Base-by-base conservation (phyloP, 2,797 vertebrate species). In the Hemitrygon akajei region DNA sequence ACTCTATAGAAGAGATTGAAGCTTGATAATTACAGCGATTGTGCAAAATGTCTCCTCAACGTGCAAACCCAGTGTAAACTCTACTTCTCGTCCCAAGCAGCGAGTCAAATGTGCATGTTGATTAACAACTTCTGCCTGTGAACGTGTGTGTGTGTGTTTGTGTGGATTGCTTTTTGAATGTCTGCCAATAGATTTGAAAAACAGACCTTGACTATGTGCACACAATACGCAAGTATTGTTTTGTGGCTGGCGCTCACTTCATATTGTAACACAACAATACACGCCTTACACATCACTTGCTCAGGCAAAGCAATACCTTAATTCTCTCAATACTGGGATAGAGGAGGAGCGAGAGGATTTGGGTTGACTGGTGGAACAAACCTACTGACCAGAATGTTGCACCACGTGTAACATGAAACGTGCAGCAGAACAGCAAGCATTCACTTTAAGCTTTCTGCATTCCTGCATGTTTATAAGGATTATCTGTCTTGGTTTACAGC, bases 141-240 rank as follows among this genome's bases (percentile, higher is more conserved):
- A 97, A 96, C 95, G 96, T 96, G 95, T 98, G 96, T 96, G 96
- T 96, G 95, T 98, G 97, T 96, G 97, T 97, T 98, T 98, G 97
- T 97, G 97, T 97, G 97, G 97, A 97, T 96, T 97, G 97, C 97
- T 96, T 97, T 91, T 97, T 97, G 98, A 98, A 96, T 97, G 97
- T 94, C 95, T 95, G 98, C 97, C 98, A 98, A 97, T 97, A 98
- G 97, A 98, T 98, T 37, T 37, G 97, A 97, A 97, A 97, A 95
- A 95, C 93, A 96, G 94, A 95, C 94, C 95, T 97, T 96, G 95
- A 94, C 94, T 96, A 95, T 94, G 96, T 97, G 95, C 96, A 95
- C 95, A 95, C 95, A 96, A 96, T 94, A 34, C 95, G 96, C 95
- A 96, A 58, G 93, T 93, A 87, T 82, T 71, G 30, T 76, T 92